A percentile compares a stretch with the other conserved stretches of the same genome.
Evolutionary conservation across 2,888 invertebrate species (phyloP).

Genomic region (Melinaea marsaeus): DNA sequence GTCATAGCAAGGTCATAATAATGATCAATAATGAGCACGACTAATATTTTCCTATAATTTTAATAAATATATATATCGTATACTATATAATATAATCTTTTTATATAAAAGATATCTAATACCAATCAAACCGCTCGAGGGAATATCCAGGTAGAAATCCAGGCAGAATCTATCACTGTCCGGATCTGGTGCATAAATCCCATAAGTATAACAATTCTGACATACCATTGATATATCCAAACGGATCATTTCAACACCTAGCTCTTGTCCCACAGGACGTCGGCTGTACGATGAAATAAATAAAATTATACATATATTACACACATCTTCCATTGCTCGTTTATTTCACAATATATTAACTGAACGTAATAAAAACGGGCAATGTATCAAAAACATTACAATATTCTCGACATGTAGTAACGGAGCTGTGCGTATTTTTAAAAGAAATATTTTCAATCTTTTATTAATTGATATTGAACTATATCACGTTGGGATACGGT

Average conservation of each 20-base stretch:
- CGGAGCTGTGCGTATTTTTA: constrained; percentile 15
- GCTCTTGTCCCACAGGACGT: constrained; percentile 49
- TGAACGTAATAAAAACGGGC: constrained; percentile 30
- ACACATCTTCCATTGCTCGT: constrained; percentile 26
- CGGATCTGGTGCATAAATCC: constrained; percentile 63
- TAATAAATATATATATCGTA: too few relatives aligned
- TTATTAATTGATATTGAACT: constrained; percentile 15
- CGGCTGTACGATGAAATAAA: constrained; percentile 39
- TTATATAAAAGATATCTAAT: constrained; percentile 12
- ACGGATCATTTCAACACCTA: constrained; percentile 68
- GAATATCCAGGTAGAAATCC: constrained; percentile 34
- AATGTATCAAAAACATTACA: constrained; percentile 17
- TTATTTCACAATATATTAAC: background rate
- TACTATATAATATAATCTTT: background rate
- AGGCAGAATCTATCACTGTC: constrained; percentile 68
- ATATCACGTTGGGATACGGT: background rate
- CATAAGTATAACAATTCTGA: constrained; percentile 72
- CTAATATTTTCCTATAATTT: too few relatives aligned
- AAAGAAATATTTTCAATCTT: background rate
- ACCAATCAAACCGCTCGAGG: constrained; percentile 28
- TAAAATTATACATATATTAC: background rate
- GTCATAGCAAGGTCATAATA: too few relatives aligned
- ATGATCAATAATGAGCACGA: too few relatives aligned
- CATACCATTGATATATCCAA: constrained; percentile 73
- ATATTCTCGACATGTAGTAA: constrained; percentile 4